These are phyloP conservation scores for Lasaia peninsularis DNA, from an alignment of 1,140 invertebrate genomes.

Conservation along the genomic window DNA sequence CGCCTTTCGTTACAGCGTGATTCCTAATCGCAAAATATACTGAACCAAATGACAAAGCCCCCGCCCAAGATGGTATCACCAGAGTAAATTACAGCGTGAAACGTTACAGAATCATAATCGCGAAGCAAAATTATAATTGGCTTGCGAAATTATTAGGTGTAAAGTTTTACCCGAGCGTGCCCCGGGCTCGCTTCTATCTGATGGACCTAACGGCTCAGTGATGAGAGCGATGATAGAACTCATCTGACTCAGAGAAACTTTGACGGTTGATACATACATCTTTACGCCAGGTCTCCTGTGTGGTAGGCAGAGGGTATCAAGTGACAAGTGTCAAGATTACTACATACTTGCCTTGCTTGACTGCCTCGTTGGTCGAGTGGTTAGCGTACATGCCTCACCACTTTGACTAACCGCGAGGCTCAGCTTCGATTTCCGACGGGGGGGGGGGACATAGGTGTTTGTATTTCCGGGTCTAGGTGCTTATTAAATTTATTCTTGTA, in stretches of 20 bases:
- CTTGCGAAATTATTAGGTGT: conserved; percentile 20
- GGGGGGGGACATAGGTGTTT: too few species aligned
- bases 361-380: too few species aligned
- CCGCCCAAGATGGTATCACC: conserved; percentile 7
- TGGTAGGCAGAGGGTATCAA: too few species aligned
- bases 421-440: too few species aligned
- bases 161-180: conserved; percentile 11
- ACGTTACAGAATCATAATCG: conserved; percentile 13
- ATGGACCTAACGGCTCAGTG: conserved; percentile 12
- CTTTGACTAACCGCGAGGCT: too few species aligned
- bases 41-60: conserved; percentile 4
- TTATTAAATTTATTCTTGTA: too few species aligned
- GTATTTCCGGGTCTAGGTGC: too few species aligned
- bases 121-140: conserved; percentile 19
- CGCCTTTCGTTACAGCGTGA: not conserved
- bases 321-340: too few species aligned
- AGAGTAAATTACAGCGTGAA: conserved; percentile 7
- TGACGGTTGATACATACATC: not conserved
- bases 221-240: conserved; percentile 7
- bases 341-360: too few species aligned
- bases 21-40: conserved; percentile 1
- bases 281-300: too few species aligned
- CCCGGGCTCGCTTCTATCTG: conserved; percentile 13
- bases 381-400: too few species aligned
- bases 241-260: not conserved